Evolutionary conservation across 1,140 invertebrate genomes (phyloP), one percentile per base, ranked within the genome.

Genomic region (Hylaeus volcanicus): DNA sequence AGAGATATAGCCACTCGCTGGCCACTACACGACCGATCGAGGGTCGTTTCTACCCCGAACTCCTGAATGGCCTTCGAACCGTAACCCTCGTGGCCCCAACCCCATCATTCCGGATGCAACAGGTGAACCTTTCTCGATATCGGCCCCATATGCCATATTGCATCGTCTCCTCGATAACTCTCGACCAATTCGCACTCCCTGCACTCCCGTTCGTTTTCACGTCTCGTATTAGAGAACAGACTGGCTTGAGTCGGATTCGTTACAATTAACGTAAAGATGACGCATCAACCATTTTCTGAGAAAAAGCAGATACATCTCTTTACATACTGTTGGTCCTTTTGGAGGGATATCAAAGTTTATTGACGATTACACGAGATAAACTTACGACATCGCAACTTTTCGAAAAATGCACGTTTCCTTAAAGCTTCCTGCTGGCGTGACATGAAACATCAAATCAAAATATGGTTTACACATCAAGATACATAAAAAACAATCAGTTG

Each of bases 121-220:
- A 93, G 93, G 93, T 93, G 93, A 93, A 93, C 88, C 92, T 91
- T 93, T 93, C 91, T 90, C 92, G 90, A 93, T 93, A 93, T 93
- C 92, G 89, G 89, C 89, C 87, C 88, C 89, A 88, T 88, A 88
- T 88, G 88, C 86, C 88, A 86, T 86, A 81, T 82, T 88, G 86
- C 87, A 84, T 86, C 88, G 79, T 87, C 84, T 82, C 65, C 77
- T 88, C 86, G 83, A 89, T 90, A 88, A 75, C 86, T 88, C 81
- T 90, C 85, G 51, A 76, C 79, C 71, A 72, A 68, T 81, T 77
- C 79, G 48, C 74, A 64, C 65, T 60, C 64, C 63, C 63, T 72
- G 15, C 58, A 39, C 48, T 64, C 43, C 79, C 63, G 45, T 56
- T 12, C n/a, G 72, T 82, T 77, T 45, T 56, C 43, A n/a, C 51